Conservation (phyloP, 2,113 vertebrate genomes). For the Microtus richardsoni region DNA sequence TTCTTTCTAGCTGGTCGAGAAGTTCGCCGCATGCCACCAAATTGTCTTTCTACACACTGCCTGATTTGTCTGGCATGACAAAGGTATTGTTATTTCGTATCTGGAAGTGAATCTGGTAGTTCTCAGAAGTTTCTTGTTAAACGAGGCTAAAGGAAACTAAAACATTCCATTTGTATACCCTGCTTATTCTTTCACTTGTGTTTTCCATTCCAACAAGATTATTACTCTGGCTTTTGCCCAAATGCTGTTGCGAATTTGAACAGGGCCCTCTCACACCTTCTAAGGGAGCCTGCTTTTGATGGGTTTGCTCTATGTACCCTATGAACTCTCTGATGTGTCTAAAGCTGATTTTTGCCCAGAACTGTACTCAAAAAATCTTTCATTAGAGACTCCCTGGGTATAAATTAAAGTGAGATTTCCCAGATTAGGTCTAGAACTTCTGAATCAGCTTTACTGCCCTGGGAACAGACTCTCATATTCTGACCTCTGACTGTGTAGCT, state of each 20-base stretch:
- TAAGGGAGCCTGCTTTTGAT: not conserved
- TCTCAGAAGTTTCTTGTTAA: slow-evolving; percentile 43
- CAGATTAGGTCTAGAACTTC: not conserved
- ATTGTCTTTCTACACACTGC: not conserved
- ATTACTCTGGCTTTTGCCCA: slow-evolving; percentile 39
- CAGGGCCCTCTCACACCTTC: not conserved
- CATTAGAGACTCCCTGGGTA: not conserved
- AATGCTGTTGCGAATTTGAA: not conserved
- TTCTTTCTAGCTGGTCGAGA: no score
- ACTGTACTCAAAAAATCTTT: not conserved
- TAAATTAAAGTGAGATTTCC: not conserved
- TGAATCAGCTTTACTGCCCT: not conserved
- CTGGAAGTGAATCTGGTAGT: slow-evolving; percentile 48
- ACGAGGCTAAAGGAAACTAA: slow-evolving; percentile 40
- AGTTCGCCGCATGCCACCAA: not conserved
- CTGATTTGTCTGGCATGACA: not conserved
- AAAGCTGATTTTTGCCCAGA: not conserved
- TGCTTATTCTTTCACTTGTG: slow-evolving; percentile 1
- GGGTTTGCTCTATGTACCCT: not conserved
- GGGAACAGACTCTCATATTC: not conserved
- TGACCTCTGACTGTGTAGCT: not conserved
- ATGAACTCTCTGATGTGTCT: not conserved
- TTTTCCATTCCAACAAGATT: slow-evolving; percentile 25
- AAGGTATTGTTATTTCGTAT: slow-evolving; percentile 31
- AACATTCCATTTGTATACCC: not conserved